A percentile compares a stretch with the other conserved stretches of the same genome.
phyloP scores from a whole-genome alignment of 2,888 invertebrate species.

The Lacanobia oleracea region DNA sequence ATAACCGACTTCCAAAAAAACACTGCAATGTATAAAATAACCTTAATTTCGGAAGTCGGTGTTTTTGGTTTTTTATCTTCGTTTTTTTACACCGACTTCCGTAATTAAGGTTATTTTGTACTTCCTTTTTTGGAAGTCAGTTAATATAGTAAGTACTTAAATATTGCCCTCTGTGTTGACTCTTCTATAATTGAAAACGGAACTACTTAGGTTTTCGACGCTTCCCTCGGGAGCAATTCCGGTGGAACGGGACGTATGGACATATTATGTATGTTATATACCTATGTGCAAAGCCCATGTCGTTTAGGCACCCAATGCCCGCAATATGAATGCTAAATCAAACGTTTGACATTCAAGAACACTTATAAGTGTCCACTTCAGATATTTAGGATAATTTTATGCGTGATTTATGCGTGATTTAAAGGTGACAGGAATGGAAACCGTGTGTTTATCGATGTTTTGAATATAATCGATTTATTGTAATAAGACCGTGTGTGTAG shows the following conservation, averaged over 20 bases:
- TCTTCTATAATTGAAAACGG: too few relatives aligned
- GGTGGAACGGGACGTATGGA: not conserved
- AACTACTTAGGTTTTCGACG: too few relatives aligned
- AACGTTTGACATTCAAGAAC: constrained; percentile 50
- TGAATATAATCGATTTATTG: constrained; percentile 30
- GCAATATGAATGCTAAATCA: constrained; percentile 50
- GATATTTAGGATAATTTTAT: constrained; percentile 47
- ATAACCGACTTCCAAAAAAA: too few relatives aligned
- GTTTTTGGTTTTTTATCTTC: too few relatives aligned
- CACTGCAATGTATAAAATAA: too few relatives aligned
- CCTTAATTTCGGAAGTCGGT: too few relatives aligned
- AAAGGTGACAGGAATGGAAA: constrained; percentile 52
- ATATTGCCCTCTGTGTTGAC: too few relatives aligned
- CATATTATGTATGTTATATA: not conserved
- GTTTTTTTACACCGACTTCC: too few relatives aligned
- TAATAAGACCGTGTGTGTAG: constrained; percentile 5
- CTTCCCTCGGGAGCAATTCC: too few relatives aligned
- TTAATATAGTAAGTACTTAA: too few relatives aligned
- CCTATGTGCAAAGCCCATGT: constrained; percentile 14
- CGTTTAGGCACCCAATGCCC: constrained; percentile 21
- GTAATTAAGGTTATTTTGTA: too few relatives aligned
- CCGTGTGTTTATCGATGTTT: constrained; percentile 38
- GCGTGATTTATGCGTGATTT: constrained; percentile 32
- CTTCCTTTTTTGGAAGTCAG: too few relatives aligned
- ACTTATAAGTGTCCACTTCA: constrained; percentile 20